phyloP scores from a whole-genome alignment of 2,113 vertebrate species.

The Felis catus region F.catus_Fca126_mat1.0 CM031412.1:50932001-50932500 shows the following conservation, averaged over 20 bases:
- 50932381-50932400: neutral
- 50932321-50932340: neutral
- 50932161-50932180: neutral
- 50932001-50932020: neutral
- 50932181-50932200: neutral
- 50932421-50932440: neutral
- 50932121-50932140: neutral
- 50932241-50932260: neutral
- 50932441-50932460: neutral
- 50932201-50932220: neutral
- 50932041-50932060: neutral
- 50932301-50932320: neutral
- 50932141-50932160: neutral
- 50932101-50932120: neutral
- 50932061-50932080: neutral
- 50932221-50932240: conserved; percentile 22
- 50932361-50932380: neutral
- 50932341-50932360: neutral
- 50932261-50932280: conserved; percentile 27
- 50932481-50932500: neutral
- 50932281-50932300: neutral
- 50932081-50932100: neutral
- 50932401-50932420: neutral
- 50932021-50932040: neutral
- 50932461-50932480: neutral